Percentiles rank a stretch among this genome's conserved stretches.
Conservation (phyloP, 2,888 invertebrate genomes). For the Scaptomyza caliginosa region DNA sequence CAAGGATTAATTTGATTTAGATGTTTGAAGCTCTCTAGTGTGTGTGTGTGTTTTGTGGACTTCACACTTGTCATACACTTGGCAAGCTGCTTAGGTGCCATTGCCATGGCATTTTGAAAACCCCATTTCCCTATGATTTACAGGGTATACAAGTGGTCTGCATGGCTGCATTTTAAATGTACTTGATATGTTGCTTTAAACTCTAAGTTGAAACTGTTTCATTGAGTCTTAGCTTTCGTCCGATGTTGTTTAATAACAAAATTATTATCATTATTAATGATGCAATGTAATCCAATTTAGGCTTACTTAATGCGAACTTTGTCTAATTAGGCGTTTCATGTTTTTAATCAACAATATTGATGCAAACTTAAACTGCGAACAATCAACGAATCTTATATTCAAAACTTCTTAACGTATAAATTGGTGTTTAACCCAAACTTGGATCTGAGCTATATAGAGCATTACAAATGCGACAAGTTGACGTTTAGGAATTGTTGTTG, state of each 20-base stretch:
- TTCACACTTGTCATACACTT: slow-evolving; percentile 59
- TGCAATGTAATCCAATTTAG: background rate
- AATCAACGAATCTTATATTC: too few relatives aligned
- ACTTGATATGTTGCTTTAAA: background rate
- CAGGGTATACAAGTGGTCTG: slow-evolving; percentile 1
- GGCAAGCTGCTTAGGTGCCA: slow-evolving; percentile 24
- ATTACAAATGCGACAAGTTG: slow-evolving; percentile 10
- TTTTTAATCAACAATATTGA: background rate
- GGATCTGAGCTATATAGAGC: background rate
- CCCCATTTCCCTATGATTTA: background rate
- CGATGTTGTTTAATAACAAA: too few relatives aligned
- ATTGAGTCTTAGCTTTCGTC: too few relatives aligned
- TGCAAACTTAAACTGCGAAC: too few relatives aligned
- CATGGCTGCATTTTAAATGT: background rate
- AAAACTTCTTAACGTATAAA: too few relatives aligned
- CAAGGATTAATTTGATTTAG: slow-evolving; percentile 75
- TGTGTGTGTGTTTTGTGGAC: slow-evolving; percentile 45
- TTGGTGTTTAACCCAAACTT: too few relatives aligned
- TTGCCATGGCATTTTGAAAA: background rate
- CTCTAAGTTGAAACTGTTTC: background rate
- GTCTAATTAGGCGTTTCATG: background rate
- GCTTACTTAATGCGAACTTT: too few relatives aligned
- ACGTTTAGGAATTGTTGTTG: slow-evolving; percentile 7
- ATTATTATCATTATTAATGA: too few relatives aligned
- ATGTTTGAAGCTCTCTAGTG: slow-evolving; percentile 55